phyloP scores from a whole-genome alignment of 2,888 invertebrate species.

The Drosophila basisetae region DNA sequence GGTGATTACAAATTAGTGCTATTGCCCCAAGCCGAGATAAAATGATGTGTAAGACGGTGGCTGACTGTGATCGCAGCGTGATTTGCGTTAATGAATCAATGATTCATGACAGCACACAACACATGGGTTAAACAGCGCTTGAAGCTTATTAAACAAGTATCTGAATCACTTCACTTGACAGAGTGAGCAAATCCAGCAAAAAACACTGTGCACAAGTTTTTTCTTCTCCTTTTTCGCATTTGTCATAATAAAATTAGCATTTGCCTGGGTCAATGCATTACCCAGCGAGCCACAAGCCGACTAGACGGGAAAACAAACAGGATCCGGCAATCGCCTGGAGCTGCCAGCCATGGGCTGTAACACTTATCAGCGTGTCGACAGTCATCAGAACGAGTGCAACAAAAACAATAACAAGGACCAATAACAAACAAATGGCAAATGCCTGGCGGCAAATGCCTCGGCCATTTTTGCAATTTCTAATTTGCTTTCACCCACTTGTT shows the following conservation, averaged over 20 bases:
- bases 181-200: conserved; percentile 1
- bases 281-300: conserved; percentile 7
- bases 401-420: conserved; percentile 16
- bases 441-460: conserved; percentile 36
- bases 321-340: conserved; percentile 29
- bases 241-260: conserved; percentile 74
- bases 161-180: conserved; percentile 10
- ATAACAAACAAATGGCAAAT: conserved; percentile 5
- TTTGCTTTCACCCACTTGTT: conserved; percentile 53
- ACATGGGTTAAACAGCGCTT: conserved; percentile 15
- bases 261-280: conserved; percentile 59
- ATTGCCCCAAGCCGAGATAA: conserved; percentile 1
- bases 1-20: conserved; percentile 36
- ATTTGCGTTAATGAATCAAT: conserved; percentile 38
- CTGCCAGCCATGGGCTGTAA: conserved; percentile 33
- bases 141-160: conserved; percentile 26
- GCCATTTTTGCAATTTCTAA: conserved; percentile 57
- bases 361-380: conserved; percentile 71
- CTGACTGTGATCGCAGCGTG: conserved; percentile 20
- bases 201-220: conserved; percentile 1
- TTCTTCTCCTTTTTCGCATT: conserved; percentile 52
- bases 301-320: conserved; percentile 22
- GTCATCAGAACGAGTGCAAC: conserved; percentile 30
- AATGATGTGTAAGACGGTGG: conserved; percentile 59
- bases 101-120: conserved; percentile 31